These are phyloP conservation scores for Boloria selene DNA, from an alignment of 2,888 invertebrate genomes.

Conservation along the genomic window DNA sequence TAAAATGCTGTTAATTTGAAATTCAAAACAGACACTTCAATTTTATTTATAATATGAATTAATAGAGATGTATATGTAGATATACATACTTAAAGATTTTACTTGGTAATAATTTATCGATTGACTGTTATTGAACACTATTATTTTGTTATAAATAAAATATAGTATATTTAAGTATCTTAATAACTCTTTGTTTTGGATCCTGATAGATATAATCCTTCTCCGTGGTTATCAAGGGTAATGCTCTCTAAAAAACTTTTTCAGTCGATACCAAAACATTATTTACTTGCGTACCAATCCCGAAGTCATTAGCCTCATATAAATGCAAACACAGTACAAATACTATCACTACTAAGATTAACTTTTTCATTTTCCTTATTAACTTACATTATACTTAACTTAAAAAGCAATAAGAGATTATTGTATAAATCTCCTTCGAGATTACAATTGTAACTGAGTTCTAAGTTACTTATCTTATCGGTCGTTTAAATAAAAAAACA, in stretches of 20 bases:
- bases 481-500: slow-evolving; percentile 52
- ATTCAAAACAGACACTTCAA: too few species aligned
- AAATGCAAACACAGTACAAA: slow-evolving; percentile 53
- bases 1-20: too few species aligned
- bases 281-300: slow-evolving; percentile 63
- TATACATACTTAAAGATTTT: too few species aligned
- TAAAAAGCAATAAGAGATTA: too few species aligned
- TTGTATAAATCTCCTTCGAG: slow-evolving; percentile 39
- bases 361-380: slow-evolving; percentile 57
- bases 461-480: slow-evolving; percentile 36
- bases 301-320: slow-evolving; percentile 64
- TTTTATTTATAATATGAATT: too few species aligned
- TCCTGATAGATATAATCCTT: slow-evolving; percentile 69
- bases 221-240: slow-evolving; percentile 62
- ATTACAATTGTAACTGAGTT: slow-evolving; percentile 36
- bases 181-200: slow-evolving; percentile 65
- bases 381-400: slow-evolving; percentile 42
- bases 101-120: too few species aligned
- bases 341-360: slow-evolving; percentile 51
- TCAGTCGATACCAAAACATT: slow-evolving; percentile 70
- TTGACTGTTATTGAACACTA: too few species aligned
- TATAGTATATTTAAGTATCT: slow-evolving; percentile 52
- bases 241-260: slow-evolving; percentile 56
- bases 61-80: too few species aligned
- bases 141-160: neutral